Base-by-base conservation (phyloP, 1,140 invertebrate species). In the Scaptomyza graminum region DNA sequence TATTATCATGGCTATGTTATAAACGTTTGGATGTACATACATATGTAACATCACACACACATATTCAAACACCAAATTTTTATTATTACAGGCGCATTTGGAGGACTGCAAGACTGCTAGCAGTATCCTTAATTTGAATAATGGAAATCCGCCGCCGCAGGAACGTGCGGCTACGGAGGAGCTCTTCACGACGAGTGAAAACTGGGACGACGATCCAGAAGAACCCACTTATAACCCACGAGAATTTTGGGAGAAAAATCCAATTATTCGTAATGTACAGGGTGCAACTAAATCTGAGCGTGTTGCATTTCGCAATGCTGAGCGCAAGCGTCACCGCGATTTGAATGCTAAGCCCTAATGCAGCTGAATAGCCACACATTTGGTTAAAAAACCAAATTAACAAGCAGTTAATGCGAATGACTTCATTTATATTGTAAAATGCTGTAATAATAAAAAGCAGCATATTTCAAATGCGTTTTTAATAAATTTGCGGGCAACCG, bases 181-280 rank as follows among this genome's bases (percentile, higher is more conserved):
- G 1, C 7, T 72, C 2, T 3, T 65, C 2, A 46, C 61, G 2
- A 12, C 34, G 1, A 4, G 12, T 0, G 82, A 85, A 34, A 60
- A 85, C 39, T 85, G 81, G 81, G 81, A 85, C 11, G 44, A 43
- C 7, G 76, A 77, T 1, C 75, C 79, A 9, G 37, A 56, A 1
- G 63, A 16, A 3, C 1, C 46, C 0, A 66, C 65, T 0, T 85
- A 87, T 37, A 11, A 85, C 62, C 77, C 82, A 2, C 3, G 11
- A 4, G 12, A 0, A 0, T 51, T 81, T 54, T 73, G 71, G 15
- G 46, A 51, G 1, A n/a, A 7, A 0, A 44, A 65, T 5, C 28
- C 12, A 0, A 6, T 81, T 2, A 47, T 78, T 9, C 56, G 44
- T 0, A 62, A 57, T 61, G 25, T 57, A 0, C 60, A 69, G 3